Evolutionary conservation across 2,113 vertebrate species (phyloP), one percentile per base, ranked within the genome.

Genomic region (Crocuta crocuta): DNA sequence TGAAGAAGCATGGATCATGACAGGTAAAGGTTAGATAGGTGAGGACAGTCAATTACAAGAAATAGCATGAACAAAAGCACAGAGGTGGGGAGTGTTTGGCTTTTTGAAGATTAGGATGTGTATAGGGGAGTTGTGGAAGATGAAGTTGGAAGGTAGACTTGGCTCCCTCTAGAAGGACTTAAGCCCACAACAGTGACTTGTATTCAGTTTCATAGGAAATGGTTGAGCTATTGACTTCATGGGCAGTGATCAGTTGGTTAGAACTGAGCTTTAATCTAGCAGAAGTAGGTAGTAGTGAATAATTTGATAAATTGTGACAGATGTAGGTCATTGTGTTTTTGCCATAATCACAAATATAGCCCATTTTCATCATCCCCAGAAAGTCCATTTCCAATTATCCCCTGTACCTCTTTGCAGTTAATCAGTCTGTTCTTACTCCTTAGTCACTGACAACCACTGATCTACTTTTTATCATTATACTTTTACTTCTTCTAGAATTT

Each of bases 401-500:
- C 5, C 53, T 61, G 19, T 84, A 92, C 17, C 21, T 61, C 43
- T 83, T 93, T 89, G 63, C 16, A 80, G 31, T 91, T 92, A 95
- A 73, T 89, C 48, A 95, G 65, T 83, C 48, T 9, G 48, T 13
- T 84, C 65, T 0, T 84, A 43, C 65, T 79, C 71, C 4, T 16
- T 89, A 73, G 50, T 21, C 8, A 70, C 48, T 82, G 26, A 48
- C 71, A 89, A 35, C 33, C 23, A 43, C n/a, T 73, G 39, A 35
- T 65, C 17, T 45, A 5, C 89, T 93, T 70, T 88, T 26, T 91
- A 10, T 89, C 43, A 35, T 84, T 74, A n/a, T 73, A 55, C 28
- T 82, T 84, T 82, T 91, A 66, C 79, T 43, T 24, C 21, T 43
- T 87, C 31, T 94, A 73, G 70, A 94, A 68, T 87, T 91, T 74